Evolutionary conservation across 1,140 invertebrate genomes (phyloP), one percentile per base, ranked within the genome.

Genomic region (Nasonia vitripennis): DNA sequence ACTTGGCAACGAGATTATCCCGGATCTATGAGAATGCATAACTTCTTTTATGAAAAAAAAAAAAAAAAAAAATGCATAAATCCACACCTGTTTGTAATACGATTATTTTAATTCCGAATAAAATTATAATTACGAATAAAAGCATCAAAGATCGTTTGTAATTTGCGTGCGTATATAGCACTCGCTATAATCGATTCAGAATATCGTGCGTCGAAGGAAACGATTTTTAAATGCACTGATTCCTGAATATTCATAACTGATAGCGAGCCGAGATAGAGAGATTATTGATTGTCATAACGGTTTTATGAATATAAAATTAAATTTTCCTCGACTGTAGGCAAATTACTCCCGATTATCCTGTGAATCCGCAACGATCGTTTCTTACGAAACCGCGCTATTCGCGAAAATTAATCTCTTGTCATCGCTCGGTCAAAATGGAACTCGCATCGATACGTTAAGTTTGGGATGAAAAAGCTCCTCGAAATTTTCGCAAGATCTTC

Each of bases 41-140:
- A n/a, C 4, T 31, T 1, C 27, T 27, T 14, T 71, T 11, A 5
- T 34, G 14, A 27, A 27, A 27, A 27, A 27, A 27, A 27, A 27
- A 27, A 27, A 27, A 34, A 45, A 74, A 74, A 74, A 74, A 74
- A 74, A 45, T 74, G 73, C 73, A 74, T 74, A 74, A 74, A 45
- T 71, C 68, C 23, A 71, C 23, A 31, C 37, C 0, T 74, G 73
- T 41, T 74, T 37, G 68, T 31, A 71, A n/a, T 14, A 17, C 70
- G 2, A 74, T 74, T 45, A 74, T 41, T 34, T 74, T 37, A 17
- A 74, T 74, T 71, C 23, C 5, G n/a, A n/a, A n/a, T n/a, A n/a
- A n/a, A n/a, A n/a, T n/a, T n/a, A n/a, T n/a, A 71, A 1, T 71
- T 10, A n/a, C 11, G 11, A 12, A 12, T 71, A 71, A 34, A 71